Conservation (phyloP, 2,797 vertebrate genomes). For the Sebastolobus altivelis region DNA sequence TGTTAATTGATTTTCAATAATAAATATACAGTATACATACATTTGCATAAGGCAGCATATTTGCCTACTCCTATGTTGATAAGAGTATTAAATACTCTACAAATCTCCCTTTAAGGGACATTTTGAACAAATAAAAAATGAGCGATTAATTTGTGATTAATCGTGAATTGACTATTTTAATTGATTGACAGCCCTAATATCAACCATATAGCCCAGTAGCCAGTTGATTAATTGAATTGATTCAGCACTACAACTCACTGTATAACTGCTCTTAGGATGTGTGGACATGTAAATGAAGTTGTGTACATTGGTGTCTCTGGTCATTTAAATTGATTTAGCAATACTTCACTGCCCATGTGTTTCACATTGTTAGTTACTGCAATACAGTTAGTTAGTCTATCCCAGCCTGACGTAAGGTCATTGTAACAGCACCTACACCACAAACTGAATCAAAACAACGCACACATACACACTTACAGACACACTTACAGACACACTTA, state of each 20-base stretch:
- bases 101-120: too few species aligned
- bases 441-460: background rate
- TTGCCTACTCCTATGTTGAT: too few species aligned
- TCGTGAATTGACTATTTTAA: too few species aligned
- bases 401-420: conserved; percentile 19
- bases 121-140: too few species aligned
- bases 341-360: conserved; percentile 2
- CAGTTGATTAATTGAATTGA: background rate
- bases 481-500: background rate
- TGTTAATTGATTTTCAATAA: too few species aligned
- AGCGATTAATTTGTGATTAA: too few species aligned
- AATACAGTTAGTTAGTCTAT: conserved; percentile 2
- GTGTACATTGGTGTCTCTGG: conserved; percentile 1
- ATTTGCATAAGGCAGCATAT: too few species aligned
- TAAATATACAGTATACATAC: too few species aligned
- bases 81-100: too few species aligned
- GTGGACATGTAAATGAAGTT: conserved; percentile 16
- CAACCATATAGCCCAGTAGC: background rate
- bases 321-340: conserved; percentile 27
- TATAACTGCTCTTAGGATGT: background rate
- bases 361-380: background rate
- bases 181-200: background rate
- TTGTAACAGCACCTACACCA: background rate
- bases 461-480: background rate
- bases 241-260: background rate